A percentile compares a stretch with the other conserved stretches of the same genome.
Conservation (phyloP, 2,113 vertebrate species). For the Cebidichthys violaceus region DNA sequence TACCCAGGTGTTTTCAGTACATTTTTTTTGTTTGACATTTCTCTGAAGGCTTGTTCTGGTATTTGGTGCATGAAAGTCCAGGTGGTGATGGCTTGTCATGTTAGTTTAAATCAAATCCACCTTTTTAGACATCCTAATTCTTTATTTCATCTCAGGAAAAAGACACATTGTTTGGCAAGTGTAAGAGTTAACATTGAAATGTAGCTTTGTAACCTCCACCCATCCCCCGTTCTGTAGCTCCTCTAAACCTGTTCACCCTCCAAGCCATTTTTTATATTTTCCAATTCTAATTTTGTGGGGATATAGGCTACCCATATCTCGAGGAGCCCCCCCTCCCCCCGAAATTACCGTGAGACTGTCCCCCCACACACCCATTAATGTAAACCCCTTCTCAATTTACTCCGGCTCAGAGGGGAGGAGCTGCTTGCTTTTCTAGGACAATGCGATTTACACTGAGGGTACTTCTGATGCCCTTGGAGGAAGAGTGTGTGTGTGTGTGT, state of each 20-base stretch:
- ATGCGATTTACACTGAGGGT: constrained; percentile 42
- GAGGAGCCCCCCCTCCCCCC: constrained; percentile 10
- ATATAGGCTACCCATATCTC: constrained; percentile 47
- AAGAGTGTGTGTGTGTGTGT: constrained; percentile 6
- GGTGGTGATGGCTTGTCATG: background rate
- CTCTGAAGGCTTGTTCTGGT: background rate
- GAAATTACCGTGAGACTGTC: constrained; percentile 29
- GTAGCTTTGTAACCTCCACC: background rate
- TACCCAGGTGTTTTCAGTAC: constrained; percentile 16
- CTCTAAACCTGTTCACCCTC: background rate
- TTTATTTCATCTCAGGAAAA: background rate
- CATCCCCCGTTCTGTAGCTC: background rate
- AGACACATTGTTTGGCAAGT: background rate
- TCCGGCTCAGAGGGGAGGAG: constrained; percentile 63
- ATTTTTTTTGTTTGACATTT: constrained; percentile 30
- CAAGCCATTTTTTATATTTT: background rate
- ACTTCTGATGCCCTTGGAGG: constrained; percentile 53
- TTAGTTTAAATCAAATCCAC: background rate
- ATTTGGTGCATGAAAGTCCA: constrained; percentile 24
- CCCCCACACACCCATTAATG: constrained; percentile 54
- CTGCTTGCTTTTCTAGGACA: constrained; percentile 55
- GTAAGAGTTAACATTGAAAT: background rate
- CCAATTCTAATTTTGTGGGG: constrained; percentile 11
- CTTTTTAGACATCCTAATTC: background rate
- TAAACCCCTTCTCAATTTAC: constrained; percentile 74